Evolutionary conservation across 1,140 invertebrate genomes (phyloP), one percentile per base, ranked within the genome.

Genomic region (Solen grandis): DNA sequence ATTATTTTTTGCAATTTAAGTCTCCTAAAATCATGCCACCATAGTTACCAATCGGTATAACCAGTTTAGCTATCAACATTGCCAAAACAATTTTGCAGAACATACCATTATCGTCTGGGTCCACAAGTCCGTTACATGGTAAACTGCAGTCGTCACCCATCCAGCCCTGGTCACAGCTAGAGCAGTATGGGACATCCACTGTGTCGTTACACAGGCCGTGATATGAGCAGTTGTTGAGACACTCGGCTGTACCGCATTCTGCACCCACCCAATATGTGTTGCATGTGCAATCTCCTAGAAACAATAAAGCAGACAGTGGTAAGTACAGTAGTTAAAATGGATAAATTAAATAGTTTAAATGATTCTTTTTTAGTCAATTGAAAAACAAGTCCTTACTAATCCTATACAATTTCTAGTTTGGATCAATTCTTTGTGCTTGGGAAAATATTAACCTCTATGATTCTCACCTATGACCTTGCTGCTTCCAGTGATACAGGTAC

Each of bases 221-320:
- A n/a, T 63, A 78, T 50, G 83, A 83, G 68, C 86, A 87, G 66
- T 87, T 79, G 27, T 85, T 80, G 38, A 80, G 65, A 82, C 86
- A 87, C 62, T 85, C 79, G 0, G 84, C 74, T n/a, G 65, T 62
- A 25, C 82, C 35, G 52, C 86, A 87, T 2, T 83, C 86, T 4
- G 52, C 55, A 1, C 86, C 86, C 29, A 70, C 73, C 86, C 86
- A 87, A 16, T 85, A 85, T 14, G 86, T 82, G n/a, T 78, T 54
- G 50, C 86, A 87, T 5, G 85, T 69, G 68, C 86, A 87, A 33
- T 65, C 55, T 19, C 85, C 72, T 54, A 41, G 8, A 46, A 57
- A 22, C 5, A 52, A 69, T 13, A 19, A 63, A 8, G 10, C 8
- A 13, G n/a, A n/a, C n/a, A n/a, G n/a, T n/a, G n/a, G n/a, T n/a